Percentiles rank a stretch among this genome's conserved stretches.
Evolutionary conservation across 1,140 invertebrate species (phyloP).

Genomic region (Acromyrmex charruanus): DNA sequence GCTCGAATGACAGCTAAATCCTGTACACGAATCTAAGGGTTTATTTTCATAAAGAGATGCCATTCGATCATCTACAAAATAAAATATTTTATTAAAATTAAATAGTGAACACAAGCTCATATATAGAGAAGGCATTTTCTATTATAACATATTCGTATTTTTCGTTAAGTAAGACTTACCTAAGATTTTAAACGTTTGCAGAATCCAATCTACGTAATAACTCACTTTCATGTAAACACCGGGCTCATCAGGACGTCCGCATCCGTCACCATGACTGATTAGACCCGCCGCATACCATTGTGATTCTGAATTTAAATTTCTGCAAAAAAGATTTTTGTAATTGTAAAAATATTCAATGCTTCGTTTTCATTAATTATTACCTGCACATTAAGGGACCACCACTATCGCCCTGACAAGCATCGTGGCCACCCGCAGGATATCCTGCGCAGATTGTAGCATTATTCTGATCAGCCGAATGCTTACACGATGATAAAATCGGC

Average conservation of each 20-base stretch:
- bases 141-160: neutral
- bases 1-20: conserved; percentile 89
- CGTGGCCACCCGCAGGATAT: conserved; percentile 90
- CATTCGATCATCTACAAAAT: conserved; percentile 13
- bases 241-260: conserved; percentile 91
- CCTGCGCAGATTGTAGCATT: conserved; percentile 93
- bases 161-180: neutral
- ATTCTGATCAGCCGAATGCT: conserved; percentile 87
- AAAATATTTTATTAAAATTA: neutral
- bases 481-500: conserved; percentile 88
- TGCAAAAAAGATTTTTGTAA: conserved; percentile 63
- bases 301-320: conserved; percentile 87
- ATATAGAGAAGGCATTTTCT: neutral
- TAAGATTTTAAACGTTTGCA: conserved; percentile 84
- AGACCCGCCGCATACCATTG: conserved; percentile 93
- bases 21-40: conserved; percentile 90
- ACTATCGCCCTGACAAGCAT: conserved; percentile 94
- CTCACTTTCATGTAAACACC: conserved; percentile 94
- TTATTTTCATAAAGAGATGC: neutral
- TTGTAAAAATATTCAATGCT: no score
- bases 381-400: conserved; percentile 92
- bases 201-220: conserved; percentile 92
- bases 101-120: neutral
- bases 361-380: conserved; percentile 69
- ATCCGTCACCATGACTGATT: conserved; percentile 94